Conservation (phyloP, 30 jellyfish, hydroid and myxozoan species). For the Hydractinia symbiolongicarpus region DNA sequence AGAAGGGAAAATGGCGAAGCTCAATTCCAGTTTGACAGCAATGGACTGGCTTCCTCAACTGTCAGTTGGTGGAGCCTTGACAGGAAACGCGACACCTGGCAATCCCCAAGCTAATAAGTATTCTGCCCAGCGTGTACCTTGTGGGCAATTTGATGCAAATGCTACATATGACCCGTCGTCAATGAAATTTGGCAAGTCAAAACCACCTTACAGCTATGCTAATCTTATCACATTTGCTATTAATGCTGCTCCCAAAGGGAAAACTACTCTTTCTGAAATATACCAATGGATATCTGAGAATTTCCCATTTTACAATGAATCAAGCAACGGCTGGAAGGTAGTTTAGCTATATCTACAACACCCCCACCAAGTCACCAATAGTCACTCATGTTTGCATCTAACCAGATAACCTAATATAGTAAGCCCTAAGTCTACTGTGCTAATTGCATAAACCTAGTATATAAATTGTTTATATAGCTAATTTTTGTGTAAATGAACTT, state of each 20-base stretch:
- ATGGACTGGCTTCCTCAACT: conserved; percentile 99
- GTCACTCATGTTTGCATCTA: neutral
- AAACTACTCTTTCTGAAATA: conserved; percentile 83
- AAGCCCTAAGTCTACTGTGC: neutral
- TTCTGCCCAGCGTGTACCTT: conserved; percentile 79
- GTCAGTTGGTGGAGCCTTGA: conserved; percentile 88
- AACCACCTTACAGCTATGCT: conserved; percentile 97
- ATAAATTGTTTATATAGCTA: neutral
- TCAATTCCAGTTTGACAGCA: conserved; percentile 91
- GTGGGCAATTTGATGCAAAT: conserved; percentile 80
- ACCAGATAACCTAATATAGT: neutral
- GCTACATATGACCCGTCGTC: conserved; percentile 78
- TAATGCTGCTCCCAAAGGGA: conserved; percentile 57
- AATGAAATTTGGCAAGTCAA: conserved; percentile 67
- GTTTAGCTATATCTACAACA: no score
- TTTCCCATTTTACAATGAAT: conserved; percentile 83
- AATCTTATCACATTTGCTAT: conserved; percentile 90
- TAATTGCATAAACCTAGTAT: neutral
- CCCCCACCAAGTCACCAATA: no score
- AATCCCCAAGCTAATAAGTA: conserved; percentile 49
- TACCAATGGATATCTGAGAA: conserved; percentile 91
- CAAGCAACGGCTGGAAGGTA: conserved; percentile 98
- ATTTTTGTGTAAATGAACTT: neutral
- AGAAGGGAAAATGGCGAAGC: conserved; percentile 72
- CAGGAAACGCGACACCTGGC: conserved; percentile 35